These are phyloP conservation scores for Chaetodon trifascialis DNA, from an alignment of 2,113 vertebrate genomes.

Conservation along the genomic window DNA sequence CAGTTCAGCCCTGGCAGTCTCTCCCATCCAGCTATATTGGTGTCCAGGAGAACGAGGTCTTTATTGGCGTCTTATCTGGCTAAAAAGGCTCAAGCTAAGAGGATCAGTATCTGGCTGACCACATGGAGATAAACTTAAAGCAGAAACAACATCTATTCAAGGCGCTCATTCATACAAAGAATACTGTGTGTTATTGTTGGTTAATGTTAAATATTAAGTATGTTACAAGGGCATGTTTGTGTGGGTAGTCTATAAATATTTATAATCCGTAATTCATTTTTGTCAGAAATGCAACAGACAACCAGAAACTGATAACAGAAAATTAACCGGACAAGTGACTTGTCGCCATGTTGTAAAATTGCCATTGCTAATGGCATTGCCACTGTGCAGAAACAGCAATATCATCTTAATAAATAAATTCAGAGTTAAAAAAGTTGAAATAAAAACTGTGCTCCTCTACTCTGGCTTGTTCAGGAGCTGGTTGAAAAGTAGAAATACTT, in stretches of 20 bases:
- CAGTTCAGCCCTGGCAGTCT: slow-evolving; percentile 19
- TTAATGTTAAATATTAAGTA: slow-evolving; percentile 15
- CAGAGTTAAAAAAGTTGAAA: neutral
- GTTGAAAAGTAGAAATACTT: neutral
- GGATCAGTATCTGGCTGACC: slow-evolving; percentile 65
- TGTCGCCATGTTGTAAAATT: too few relatives aligned
- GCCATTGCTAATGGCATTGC: too few relatives aligned
- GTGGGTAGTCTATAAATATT: neutral
- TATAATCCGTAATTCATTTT: slow-evolving; percentile 6
- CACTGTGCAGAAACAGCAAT: neutral
- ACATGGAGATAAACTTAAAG: slow-evolving; percentile 45
- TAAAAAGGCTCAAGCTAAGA: slow-evolving; percentile 81
- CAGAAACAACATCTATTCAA: neutral
- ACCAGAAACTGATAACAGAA: neutral
- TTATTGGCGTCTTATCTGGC: slow-evolving; percentile 68
- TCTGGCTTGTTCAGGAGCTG: neutral
- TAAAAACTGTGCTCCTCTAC: neutral
- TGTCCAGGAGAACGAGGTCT: slow-evolving; percentile 65
- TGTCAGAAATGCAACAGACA: slow-evolving; percentile 1
- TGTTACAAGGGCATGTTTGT: neutral
- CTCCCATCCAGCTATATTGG: slow-evolving; percentile 63
- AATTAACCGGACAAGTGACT: neutral
- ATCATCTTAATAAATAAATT: neutral
- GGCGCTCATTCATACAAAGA: slow-evolving; percentile 22
- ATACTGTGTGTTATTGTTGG: neutral